Base-by-base conservation (phyloP, 2,797 vertebrate genomes). In the Sylvia borin region DNA sequence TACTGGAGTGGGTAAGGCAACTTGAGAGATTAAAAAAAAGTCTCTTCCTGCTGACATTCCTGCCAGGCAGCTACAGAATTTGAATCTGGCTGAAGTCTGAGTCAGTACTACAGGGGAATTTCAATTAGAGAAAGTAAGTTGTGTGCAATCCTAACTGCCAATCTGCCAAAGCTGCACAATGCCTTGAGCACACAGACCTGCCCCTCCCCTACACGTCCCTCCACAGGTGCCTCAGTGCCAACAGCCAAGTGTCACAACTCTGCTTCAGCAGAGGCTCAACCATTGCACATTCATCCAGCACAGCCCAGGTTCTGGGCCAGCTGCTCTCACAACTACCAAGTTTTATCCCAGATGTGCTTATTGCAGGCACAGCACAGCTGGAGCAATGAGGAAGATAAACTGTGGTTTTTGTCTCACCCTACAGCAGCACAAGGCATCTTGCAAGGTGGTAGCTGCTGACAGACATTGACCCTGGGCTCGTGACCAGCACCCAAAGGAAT, bases 391-490 rank as follows among this genome's bases (percentile, higher is more conserved):
- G 73, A 75, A 65, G 29, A 36, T 7, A 36, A 80, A 19, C 27
- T 8, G 9, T 45, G 17, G 9, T 50, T 64, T 6, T 14, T 34
- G 36, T 48, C 83, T 84, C 58, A 6, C 4, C 27, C 68, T 7
- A 1, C 19, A 64, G 79, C 38, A 32, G 1, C 32, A 16, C 0
- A 20, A 89, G 34, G 51, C 48, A 70, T 5, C 2, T 0, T 3
- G 2, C 12, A 7, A 48, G 50, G 72, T 32, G 1, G 55, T 1
- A 3, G 73, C 74, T 93, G 74, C 70, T 40, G 12, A 13, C 72
- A 36, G 5, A 53, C 58, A 31, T 0, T 0, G 43, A 42, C 53
- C 29, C 11, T 3, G 3, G 15, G 2, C 61, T 19, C 4, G 0
- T 47, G 40, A 80, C 18, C 4, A 47, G 36, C 77, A 61, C 34